Evolutionary conservation across 2,888 invertebrate species (phyloP).

Genomic region (Thera britannica): DNA sequence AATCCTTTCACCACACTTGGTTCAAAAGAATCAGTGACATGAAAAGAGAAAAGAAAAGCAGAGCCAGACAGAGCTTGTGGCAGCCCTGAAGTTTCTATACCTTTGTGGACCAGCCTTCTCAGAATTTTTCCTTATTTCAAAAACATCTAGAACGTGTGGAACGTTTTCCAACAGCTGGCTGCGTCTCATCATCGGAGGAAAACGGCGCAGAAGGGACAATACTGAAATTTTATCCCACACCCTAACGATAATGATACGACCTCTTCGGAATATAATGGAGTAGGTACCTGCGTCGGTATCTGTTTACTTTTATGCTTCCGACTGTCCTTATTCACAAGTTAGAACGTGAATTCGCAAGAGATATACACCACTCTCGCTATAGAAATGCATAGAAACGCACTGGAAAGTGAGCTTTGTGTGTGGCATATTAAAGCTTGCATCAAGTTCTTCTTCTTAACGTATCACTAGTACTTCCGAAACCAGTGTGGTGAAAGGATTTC

Average conservation of each 20-base stretch:
- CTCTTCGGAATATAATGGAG: slow-evolving; percentile 29
- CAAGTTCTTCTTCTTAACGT: too few species aligned
- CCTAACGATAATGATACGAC: slow-evolving; percentile 35
- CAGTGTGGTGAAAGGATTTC: too few species aligned
- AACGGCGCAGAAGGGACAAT: slow-evolving; percentile 27
- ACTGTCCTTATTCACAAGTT: background rate
- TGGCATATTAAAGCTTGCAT: too few species aligned
- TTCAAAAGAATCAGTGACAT: too few species aligned
- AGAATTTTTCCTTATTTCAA: background rate
- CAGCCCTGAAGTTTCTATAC: too few species aligned
- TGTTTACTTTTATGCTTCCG: slow-evolving; percentile 13
- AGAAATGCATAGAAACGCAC: too few species aligned
- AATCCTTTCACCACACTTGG: too few species aligned
- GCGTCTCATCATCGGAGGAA: slow-evolving; percentile 23
- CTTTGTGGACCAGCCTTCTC: background rate
- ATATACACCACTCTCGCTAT: background rate
- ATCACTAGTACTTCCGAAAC: too few species aligned
- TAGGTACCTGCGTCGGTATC: slow-evolving; percentile 8
- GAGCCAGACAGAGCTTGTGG: too few species aligned
- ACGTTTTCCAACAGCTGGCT: slow-evolving; percentile 18
- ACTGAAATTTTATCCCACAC: slow-evolving; percentile 30
- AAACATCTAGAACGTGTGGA: background rate
- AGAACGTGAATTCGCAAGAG: background rate
- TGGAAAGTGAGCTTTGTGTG: too few species aligned
- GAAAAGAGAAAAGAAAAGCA: too few species aligned